Evolutionary conservation across 2,797 vertebrate genomes (phyloP), one percentile per base, ranked within the genome.

Genomic region (Glyptemys insculpta): DNA sequence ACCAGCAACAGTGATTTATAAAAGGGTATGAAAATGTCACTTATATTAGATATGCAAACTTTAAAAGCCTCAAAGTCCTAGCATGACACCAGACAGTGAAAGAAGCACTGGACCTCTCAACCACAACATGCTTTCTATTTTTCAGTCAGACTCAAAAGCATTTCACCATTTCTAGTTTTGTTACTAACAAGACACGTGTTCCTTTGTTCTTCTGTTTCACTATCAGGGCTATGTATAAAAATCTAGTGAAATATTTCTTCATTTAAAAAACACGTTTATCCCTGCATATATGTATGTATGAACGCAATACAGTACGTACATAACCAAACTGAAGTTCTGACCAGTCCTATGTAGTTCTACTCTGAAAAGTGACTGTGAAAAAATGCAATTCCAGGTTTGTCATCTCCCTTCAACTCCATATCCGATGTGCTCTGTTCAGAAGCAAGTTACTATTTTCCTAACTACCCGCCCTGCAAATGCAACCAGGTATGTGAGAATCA

Each of bases 101-200:
- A 92, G 94, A 96, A 95, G 91, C 87, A 94, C 62, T 95, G 91
- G 94, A 95, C 88, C 95, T 96, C 95, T 83, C 94, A 96, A 97
- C 97, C 97, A 94, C 97, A 97, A 95, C 93, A 65, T 88, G 86
- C 95, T 98, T 97, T 97, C 97, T 97, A 97, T 91, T 96, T 94
- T 97, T 97, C 92, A 96, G 94, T 94, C 92, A 97, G 94, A 97
- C 96, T 97, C 91, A 94, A 94, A 50, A 96, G 95, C 94, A 89
- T 93, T 90, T 94, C 92, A 91, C 87, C 78, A 52, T 82, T 94
- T 96, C 95, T 90, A 93, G 88, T 83, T 88, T 85, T 80, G 34
- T 86, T 94, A 96, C 19, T 87, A 83, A 81, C 57, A 80, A 79
- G 37, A 91, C 68, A 84, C 59, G 68, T 0, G 34, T 81, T 87